phyloP scores from a whole-genome alignment of 2,797 vertebrate genomes.

The Lacerta viridis region DNA sequence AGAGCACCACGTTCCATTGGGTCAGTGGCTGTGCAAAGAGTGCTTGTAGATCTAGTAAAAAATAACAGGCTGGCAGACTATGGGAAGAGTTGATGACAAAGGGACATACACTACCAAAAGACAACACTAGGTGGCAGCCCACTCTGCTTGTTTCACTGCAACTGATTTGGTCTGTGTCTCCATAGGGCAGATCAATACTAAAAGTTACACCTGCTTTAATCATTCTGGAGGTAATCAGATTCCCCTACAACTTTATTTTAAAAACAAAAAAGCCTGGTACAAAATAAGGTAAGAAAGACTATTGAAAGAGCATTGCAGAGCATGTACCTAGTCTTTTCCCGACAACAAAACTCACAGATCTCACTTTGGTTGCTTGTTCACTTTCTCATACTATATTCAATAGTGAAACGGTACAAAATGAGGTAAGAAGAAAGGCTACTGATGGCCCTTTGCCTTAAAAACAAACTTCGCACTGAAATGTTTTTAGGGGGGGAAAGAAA shows the following conservation, averaged over 20 bases:
- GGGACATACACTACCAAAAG: conserved; percentile 4
- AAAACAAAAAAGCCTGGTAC: neutral
- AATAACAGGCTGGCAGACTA: neutral
- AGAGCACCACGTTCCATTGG: neutral
- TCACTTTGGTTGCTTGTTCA: neutral
- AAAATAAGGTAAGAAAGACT: too few relatives aligned
- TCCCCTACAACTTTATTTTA: neutral
- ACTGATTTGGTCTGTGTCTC: neutral
- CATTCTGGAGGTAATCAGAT: neutral
- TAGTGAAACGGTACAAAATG: neutral
- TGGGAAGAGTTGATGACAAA: neutral
- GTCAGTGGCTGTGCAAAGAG: neutral
- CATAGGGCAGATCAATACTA: neutral
- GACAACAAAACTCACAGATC: neutral
- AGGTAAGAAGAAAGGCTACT: neutral
- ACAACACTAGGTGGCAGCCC: conserved; percentile 25
- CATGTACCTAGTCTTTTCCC: neutral
- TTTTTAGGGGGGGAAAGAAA: conserved; percentile 38
- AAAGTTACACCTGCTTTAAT: conserved; percentile 7
- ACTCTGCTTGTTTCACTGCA: neutral
- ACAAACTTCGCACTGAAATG: conserved; percentile 31
- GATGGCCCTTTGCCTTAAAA: conserved; percentile 19
- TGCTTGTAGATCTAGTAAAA: neutral
- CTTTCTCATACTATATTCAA: neutral
- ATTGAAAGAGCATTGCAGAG: neutral